These are phyloP conservation scores for Borostomias antarcticus DNA, from an alignment of 2,797 vertebrate genomes.

Conservation along the genomic window DNA sequence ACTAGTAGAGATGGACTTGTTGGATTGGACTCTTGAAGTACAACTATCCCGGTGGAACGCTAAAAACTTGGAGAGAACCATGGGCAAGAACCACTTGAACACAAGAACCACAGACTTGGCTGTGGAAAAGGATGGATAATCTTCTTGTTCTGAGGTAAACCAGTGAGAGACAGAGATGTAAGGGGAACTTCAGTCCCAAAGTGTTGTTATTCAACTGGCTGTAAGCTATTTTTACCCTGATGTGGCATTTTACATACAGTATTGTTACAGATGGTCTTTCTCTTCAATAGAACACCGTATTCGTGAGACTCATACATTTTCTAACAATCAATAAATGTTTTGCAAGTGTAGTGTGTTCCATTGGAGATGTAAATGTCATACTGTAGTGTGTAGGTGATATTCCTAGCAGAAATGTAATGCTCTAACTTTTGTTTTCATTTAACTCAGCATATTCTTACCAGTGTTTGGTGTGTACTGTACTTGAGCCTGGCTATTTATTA, in stretches of 20 bases:
- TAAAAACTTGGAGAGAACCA: too few relatives aligned
- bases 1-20: too few relatives aligned
- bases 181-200: slow-evolving; percentile 42
- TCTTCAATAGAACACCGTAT: slow-evolving; percentile 63
- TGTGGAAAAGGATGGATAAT: not conserved
- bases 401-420: not conserved
- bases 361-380: not conserved
- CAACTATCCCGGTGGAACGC: too few relatives aligned
- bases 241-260: slow-evolving; percentile 57
- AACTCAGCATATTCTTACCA: too few relatives aligned
- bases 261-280: slow-evolving; percentile 53
- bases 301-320: slow-evolving; percentile 72
- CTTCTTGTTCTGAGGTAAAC: slow-evolving; percentile 2
- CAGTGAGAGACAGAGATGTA: slow-evolving; percentile 28
- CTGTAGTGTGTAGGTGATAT: not conserved
- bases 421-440: too few relatives aligned
- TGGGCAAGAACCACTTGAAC: too few relatives aligned
- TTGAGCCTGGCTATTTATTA: slow-evolving; percentile 30
- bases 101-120: not conserved
- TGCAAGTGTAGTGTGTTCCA: slow-evolving; percentile 55
- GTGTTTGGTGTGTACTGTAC: too few relatives aligned
- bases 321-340: slow-evolving; percentile 77
- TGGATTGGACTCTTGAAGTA: too few relatives aligned
- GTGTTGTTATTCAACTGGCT: slow-evolving; percentile 44
- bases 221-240: slow-evolving; percentile 57